Evolutionary conservation across 2,888 invertebrate genomes (phyloP).

Genomic region (Dyspetes luteomarginatus): DNA sequence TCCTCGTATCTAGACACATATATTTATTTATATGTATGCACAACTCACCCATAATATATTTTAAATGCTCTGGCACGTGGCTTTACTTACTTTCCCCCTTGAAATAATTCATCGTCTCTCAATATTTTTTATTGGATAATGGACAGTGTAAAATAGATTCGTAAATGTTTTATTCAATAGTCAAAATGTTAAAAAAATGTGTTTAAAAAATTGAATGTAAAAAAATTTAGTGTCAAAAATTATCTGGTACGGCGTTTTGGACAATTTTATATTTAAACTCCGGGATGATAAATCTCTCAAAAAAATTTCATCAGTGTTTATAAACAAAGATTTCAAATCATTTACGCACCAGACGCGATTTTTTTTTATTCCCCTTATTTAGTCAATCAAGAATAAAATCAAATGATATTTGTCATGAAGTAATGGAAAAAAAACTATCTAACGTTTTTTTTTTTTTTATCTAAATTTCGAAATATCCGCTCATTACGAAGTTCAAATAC

Average conservation of each 20-base stretch:
- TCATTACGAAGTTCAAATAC: neutral
- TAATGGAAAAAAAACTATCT: neutral
- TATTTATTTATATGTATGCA: neutral
- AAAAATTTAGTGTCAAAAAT: too few relatives aligned
- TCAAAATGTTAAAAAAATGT: too few relatives aligned
- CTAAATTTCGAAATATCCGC: slow-evolving; percentile 17
- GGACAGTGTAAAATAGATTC: too few relatives aligned
- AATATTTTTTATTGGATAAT: neutral
- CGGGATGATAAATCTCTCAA: neutral
- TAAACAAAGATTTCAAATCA: neutral
- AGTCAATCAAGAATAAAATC: neutral
- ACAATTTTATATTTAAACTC: neutral
- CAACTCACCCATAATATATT: neutral
- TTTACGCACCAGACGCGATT: neutral
- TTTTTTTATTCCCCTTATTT: neutral
- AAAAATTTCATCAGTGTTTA: neutral
- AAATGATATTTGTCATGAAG: neutral
- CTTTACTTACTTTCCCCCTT: neutral
- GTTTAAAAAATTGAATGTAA: too few relatives aligned
- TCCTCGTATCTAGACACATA: neutral
- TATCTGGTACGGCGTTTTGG: neutral
- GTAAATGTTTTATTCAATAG: too few relatives aligned
- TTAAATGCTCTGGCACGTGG: neutral
- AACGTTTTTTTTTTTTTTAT: neutral
- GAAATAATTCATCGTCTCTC: neutral